Percentiles rank a stretch among this genome's conserved stretches.
Conservation (phyloP, 2,113 vertebrate genomes). For the Ifrita kowaldi region DNA sequence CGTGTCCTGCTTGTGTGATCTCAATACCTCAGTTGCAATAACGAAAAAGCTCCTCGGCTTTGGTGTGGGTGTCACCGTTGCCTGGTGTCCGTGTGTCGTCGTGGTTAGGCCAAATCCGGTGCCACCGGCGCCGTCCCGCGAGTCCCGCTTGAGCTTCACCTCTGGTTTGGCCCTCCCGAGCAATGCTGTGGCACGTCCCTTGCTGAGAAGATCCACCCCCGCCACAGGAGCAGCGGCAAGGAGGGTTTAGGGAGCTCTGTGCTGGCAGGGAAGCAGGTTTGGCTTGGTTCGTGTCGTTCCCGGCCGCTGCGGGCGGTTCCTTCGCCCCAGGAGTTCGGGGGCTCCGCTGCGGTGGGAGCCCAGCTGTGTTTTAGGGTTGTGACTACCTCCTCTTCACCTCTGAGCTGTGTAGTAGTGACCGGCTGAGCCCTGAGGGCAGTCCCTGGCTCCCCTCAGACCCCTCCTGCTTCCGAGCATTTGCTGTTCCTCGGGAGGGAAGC, state of each 20-base stretch:
- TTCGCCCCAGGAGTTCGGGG: rapidly evolving
- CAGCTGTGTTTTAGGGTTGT: background rate
- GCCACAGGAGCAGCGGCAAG: rapidly evolving
- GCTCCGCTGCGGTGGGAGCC: background rate
- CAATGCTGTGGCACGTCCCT: background rate
- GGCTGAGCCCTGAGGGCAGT: background rate
- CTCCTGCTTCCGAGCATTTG: rapidly evolving
- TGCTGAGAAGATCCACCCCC: background rate
- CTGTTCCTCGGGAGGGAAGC: background rate
- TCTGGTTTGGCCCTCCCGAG: background rate
- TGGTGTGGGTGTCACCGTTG: background rate
- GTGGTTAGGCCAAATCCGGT: background rate
- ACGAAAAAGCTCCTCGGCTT: background rate
- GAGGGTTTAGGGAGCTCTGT: background rate
- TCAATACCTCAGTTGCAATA: background rate
- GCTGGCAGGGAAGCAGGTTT: background rate
- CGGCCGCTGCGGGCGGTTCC: rapidly evolving
- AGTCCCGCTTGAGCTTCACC: constrained; percentile 23
- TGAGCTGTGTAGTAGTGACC: background rate
- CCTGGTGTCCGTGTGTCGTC: background rate
- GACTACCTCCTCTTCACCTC: background rate
- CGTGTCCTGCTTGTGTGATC: background rate
- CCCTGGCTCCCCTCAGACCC: background rate
- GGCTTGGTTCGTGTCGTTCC: rapidly evolving
- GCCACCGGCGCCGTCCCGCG: background rate